Evolutionary conservation across 2,888 invertebrate genomes (phyloP).

Genomic region (Reticulitermes lucifugus): DNA sequence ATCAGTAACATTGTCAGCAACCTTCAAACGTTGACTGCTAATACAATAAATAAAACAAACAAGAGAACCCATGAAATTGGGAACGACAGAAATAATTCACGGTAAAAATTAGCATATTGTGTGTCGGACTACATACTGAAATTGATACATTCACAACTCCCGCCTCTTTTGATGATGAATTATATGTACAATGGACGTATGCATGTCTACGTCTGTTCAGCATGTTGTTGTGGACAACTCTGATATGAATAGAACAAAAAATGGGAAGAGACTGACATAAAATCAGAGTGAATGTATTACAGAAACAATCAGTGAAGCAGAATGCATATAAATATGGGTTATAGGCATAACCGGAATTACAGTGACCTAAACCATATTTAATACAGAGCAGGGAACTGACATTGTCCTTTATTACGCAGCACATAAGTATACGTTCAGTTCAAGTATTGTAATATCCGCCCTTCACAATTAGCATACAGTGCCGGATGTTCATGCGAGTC

Average conservation of each 20-base stretch:
- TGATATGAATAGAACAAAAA: constrained; percentile 34
- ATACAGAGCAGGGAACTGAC: neutral
- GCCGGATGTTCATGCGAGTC: constrained; percentile 23
- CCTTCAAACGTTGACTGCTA: neutral
- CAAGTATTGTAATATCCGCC: constrained; percentile 41
- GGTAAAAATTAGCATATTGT: neutral
- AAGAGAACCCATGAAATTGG: constrained; percentile 19
- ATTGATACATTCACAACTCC: neutral
- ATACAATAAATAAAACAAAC: constrained; percentile 16
- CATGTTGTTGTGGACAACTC: constrained; percentile 27
- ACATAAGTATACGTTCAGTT: neutral
- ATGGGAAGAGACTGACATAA: neutral
- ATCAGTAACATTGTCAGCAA: neutral
- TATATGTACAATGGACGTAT: neutral
- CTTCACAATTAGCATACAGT: constrained; percentile 38
- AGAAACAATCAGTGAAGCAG: constrained; percentile 22
- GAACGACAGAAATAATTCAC: constrained; percentile 14
- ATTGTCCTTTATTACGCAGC: neutral
- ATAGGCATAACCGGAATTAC: constrained; percentile 41
- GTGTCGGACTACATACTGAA: neutral
- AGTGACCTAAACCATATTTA: constrained; percentile 45
- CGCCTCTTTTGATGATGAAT: constrained; percentile 7
- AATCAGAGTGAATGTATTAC: constrained; percentile 1
- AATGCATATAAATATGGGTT: constrained; percentile 29
- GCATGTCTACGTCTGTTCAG: constrained; percentile 6